Conservation (phyloP, 2,113 vertebrate genomes). For the Drymodes brunneopygia region DNA sequence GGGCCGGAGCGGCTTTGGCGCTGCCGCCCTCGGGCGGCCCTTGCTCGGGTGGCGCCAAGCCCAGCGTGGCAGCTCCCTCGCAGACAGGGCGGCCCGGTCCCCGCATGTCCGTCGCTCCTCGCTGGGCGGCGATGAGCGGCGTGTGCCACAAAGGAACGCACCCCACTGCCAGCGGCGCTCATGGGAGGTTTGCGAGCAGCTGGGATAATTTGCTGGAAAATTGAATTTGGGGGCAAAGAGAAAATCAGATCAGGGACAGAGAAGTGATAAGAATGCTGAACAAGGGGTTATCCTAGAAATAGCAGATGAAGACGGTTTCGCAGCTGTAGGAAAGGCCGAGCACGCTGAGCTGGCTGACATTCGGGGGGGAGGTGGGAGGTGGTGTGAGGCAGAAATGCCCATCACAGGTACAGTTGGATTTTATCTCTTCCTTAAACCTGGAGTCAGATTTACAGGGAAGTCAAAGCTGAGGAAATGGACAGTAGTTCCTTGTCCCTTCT, state of each 20-base stretch:
- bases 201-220: neutral
- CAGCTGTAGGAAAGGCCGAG: neutral
- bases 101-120: neutral
- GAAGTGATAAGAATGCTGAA: slow-evolving; percentile 19
- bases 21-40: fast-evolving
- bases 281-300: neutral
- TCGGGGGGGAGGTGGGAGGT: neutral
- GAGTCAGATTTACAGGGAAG: neutral
- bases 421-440: neutral
- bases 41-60: no score
- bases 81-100: neutral
- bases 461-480: neutral
- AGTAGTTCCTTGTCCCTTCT: fast-evolving
- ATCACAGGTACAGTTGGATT: neutral
- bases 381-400: neutral
- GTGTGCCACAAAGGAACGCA: neutral
- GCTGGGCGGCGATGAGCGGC: neutral
- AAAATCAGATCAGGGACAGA: neutral
- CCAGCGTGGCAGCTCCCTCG: neutral
- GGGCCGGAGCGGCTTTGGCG: fast-evolving
- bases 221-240: neutral
- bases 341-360: neutral
- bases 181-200: neutral
- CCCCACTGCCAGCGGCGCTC: neutral
- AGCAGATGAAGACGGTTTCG: neutral